Conservation (phyloP, 2,113 vertebrate genomes). For the Caranx ignobilis region DNA sequence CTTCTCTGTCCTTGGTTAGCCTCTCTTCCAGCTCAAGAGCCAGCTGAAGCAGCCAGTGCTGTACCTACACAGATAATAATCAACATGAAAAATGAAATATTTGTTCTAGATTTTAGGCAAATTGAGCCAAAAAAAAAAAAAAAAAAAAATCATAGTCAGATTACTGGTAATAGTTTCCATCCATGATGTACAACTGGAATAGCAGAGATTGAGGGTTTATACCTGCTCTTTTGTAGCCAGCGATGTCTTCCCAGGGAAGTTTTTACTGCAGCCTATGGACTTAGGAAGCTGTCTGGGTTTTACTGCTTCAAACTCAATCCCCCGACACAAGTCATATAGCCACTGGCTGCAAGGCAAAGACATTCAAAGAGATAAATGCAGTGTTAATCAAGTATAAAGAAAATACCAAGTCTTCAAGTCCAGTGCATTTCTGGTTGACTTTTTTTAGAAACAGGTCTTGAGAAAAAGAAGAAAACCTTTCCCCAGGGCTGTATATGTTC, state of each 20-base stretch:
- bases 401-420: not conserved
- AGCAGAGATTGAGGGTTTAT: not conserved
- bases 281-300: slow-evolving; percentile 93
- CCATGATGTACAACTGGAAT: not conserved
- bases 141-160: not conserved
- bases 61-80: slow-evolving; percentile 84
- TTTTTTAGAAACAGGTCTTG: not conserved
- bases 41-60: slow-evolving; percentile 94
- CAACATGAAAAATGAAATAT: not conserved
- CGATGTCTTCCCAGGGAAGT: slow-evolving; percentile 90
- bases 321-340: slow-evolving; percentile 94
- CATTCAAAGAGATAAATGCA: not conserved
- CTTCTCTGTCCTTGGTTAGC: slow-evolving; percentile 91
- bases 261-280: slow-evolving; percentile 97
- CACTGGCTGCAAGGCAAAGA: slow-evolving; percentile 85
- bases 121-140: not conserved
- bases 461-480: not conserved
- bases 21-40: slow-evolving; percentile 94
- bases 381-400: not conserved
- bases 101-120: not conserved
- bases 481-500: not conserved
- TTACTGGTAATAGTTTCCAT: not conserved
- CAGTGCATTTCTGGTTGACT: not conserved
- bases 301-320: slow-evolving; percentile 95
- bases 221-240: slow-evolving; percentile 91